These are phyloP conservation scores for Diabrotica undecimpunctata DNA, from an alignment of 1,140 invertebrate genomes.

Conservation along the genomic window DNA sequence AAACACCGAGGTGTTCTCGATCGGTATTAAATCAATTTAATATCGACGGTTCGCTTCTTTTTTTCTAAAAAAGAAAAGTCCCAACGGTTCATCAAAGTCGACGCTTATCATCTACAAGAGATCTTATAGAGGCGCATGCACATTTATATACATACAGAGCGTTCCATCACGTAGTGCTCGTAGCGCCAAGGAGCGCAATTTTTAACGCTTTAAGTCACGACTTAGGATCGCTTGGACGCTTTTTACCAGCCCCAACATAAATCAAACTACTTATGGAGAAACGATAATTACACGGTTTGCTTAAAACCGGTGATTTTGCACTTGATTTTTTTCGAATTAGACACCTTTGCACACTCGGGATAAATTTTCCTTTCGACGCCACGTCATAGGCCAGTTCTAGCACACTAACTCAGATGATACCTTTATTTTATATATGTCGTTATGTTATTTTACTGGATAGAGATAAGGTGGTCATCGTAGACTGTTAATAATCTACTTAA, in stretches of 20 bases:
- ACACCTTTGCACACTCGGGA: background rate
- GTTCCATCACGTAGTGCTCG: slow-evolving; percentile 6
- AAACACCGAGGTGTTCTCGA: too few relatives aligned
- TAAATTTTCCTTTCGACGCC: slow-evolving; percentile 9
- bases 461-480: too few relatives aligned
- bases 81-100: too few relatives aligned
- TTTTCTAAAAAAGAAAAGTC: too few relatives aligned
- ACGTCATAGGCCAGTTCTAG: background rate
- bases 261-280: slow-evolving; percentile 18
- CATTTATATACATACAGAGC: background rate
- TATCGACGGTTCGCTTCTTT: too few relatives aligned
- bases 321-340: slow-evolving; percentile 12
- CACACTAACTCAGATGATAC: too few relatives aligned
- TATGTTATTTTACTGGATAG: too few relatives aligned
- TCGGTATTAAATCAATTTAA: too few relatives aligned
- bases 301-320: slow-evolving; percentile 14
- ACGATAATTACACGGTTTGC: slow-evolving; percentile 15
- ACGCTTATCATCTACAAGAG: too few relatives aligned
- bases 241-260: slow-evolving; percentile 16
- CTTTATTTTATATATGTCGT: too few relatives aligned
- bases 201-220: slow-evolving; percentile 17
- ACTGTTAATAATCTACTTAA: too few relatives aligned
- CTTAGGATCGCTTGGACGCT: slow-evolving; percentile 10
- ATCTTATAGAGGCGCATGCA: too few relatives aligned
- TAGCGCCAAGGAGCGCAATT: slow-evolving; percentile 10